phyloP scores from a whole-genome alignment of 2,888 invertebrate species.

The Rhamphomyia laevipes region DNA sequence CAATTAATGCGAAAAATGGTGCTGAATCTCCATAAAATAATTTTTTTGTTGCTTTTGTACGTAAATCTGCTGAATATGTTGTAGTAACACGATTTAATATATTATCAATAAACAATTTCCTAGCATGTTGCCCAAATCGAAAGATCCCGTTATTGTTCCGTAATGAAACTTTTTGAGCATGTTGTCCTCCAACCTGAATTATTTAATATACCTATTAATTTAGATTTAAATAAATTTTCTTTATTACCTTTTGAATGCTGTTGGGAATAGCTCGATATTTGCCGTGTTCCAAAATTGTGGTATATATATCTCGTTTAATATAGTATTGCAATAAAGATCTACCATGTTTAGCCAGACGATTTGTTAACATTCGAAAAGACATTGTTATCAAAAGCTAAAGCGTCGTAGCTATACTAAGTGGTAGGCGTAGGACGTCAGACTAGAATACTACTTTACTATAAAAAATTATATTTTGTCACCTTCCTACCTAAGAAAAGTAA shows the following conservation, averaged over 20 bases:
- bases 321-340: constrained; percentile 41
- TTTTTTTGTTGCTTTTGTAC: constrained; percentile 49
- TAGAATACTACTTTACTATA: too few relatives aligned
- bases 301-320: constrained; percentile 41
- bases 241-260: constrained; percentile 26
- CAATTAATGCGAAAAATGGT: constrained; percentile 60
- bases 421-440: too few relatives aligned
- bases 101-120: constrained; percentile 55
- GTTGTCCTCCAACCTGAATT: background rate
- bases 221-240: constrained; percentile 23
- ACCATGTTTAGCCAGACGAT: constrained; percentile 49
- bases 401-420: too few relatives aligned
- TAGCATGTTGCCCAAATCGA: constrained; percentile 49
- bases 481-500: too few relatives aligned
- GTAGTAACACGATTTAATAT: constrained; percentile 57
- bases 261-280: constrained; percentile 29
- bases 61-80: constrained; percentile 49
- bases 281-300: constrained; percentile 39
- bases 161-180: background rate
- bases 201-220: constrained; percentile 16
- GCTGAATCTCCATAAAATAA: constrained; percentile 56
- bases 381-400: too few relatives aligned
- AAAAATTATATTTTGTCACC: too few relatives aligned
- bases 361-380: constrained; percentile 45
- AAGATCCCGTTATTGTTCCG: constrained; percentile 31